These are phyloP conservation scores for Zenarchopterus dispar DNA, from an alignment of 2,797 vertebrate species.

Conservation along the genomic window DNA sequence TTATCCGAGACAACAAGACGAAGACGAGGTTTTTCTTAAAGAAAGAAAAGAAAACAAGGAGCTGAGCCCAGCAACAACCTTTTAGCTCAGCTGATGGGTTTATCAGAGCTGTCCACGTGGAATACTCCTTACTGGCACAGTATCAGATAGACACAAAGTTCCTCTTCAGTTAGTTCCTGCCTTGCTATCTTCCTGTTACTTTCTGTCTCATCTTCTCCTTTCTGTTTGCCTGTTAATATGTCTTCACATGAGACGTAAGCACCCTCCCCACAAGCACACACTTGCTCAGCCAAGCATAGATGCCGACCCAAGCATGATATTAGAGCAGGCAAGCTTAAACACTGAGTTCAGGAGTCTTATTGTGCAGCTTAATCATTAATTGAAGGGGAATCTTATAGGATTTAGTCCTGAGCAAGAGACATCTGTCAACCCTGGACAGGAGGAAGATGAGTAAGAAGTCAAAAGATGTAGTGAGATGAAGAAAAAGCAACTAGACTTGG, in stretches of 20 bases:
- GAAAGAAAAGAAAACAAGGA: slow-evolving; percentile 30
- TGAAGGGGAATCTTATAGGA: slow-evolving; percentile 64
- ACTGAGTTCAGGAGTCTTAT: slow-evolving; percentile 45
- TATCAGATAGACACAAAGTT: slow-evolving; percentile 33
- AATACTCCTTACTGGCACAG: slow-evolving; percentile 51
- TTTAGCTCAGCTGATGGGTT: slow-evolving; percentile 52
- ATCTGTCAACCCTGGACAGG: slow-evolving; percentile 48
- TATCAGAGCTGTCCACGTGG: slow-evolving; percentile 57
- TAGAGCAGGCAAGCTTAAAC: slow-evolving; percentile 25
- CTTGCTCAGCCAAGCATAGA: slow-evolving; percentile 10
- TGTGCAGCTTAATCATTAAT: slow-evolving; percentile 61
- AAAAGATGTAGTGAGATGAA: slow-evolving; percentile 10
- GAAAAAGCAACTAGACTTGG: neutral
- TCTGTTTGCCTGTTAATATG: slow-evolving; percentile 6
- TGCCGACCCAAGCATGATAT: slow-evolving; percentile 12
- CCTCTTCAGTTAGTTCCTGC: slow-evolving; percentile 21
- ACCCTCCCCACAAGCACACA: slow-evolving; percentile 12
- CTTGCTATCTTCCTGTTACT: slow-evolving; percentile 2
- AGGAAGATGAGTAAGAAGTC: slow-evolving; percentile 4
- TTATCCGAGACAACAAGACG: slow-evolving; percentile 46
- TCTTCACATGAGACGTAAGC: neutral
- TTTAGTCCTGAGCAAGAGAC: slow-evolving; percentile 56
- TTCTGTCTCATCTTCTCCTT: slow-evolving; percentile 3
- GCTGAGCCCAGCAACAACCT: slow-evolving; percentile 44
- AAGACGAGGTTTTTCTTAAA: slow-evolving; percentile 35